These are phyloP conservation scores for Rhegmatorhina hoffmannsi DNA, from an alignment of 2,113 vertebrate species.

Conservation along the genomic window DNA sequence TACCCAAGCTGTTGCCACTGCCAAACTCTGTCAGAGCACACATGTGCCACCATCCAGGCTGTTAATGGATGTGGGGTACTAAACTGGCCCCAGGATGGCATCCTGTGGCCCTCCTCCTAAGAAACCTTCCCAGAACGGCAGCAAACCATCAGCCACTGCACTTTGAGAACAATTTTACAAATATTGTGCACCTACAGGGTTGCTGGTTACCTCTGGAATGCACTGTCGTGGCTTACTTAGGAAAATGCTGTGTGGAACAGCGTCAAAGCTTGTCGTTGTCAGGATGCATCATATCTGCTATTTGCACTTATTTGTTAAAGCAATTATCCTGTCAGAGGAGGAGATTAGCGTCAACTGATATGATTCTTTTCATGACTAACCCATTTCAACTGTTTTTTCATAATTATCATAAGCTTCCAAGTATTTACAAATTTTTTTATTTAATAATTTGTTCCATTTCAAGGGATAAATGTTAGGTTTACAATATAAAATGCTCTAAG, in stretches of 20 bases:
- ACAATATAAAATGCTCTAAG: neutral
- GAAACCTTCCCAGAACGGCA: neutral
- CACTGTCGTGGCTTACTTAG: neutral
- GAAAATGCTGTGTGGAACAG: neutral
- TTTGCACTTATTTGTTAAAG: slow-evolving; percentile 19
- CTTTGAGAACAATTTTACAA: neutral
- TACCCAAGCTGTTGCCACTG: neutral
- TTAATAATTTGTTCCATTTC: neutral
- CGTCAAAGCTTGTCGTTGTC: slow-evolving; percentile 11
- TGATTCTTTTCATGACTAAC: slow-evolving; percentile 1
- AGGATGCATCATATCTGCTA: slow-evolving; percentile 21
- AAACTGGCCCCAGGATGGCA: neutral
- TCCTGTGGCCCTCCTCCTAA: neutral
- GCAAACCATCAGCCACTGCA: neutral
- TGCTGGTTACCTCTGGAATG: slow-evolving; percentile 4
- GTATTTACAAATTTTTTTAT: slow-evolving; percentile 5
- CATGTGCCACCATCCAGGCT: neutral
- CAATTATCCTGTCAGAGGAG: slow-evolving; percentile 37
- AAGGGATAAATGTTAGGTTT: neutral
- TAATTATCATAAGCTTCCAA: neutral
- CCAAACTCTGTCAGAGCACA: neutral
- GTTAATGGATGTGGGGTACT: neutral
- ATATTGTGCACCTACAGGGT: neutral
- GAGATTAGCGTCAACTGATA: neutral
- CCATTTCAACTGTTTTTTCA: neutral